Percentiles rank a stretch among this genome's conserved stretches.
Conservation (phyloP, 2,113 vertebrate genomes). For the Murina feae region DNA sequence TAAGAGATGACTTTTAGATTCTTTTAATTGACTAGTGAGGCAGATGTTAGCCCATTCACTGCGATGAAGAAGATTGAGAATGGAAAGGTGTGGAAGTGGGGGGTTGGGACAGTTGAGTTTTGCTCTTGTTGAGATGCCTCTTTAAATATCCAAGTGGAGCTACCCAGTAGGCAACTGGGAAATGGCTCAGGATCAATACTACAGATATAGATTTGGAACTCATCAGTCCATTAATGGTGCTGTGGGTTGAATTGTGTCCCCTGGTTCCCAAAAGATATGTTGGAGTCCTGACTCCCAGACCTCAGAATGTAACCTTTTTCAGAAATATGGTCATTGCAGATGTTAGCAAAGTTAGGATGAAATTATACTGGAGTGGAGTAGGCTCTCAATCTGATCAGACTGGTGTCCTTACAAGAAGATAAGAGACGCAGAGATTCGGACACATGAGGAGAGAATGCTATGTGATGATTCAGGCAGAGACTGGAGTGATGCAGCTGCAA, state of each 20-base stretch:
- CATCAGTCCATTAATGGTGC: background rate
- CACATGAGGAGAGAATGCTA: fast-evolving
- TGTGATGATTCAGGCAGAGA: background rate
- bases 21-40: background rate
- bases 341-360: background rate
- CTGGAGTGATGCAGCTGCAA: background rate
- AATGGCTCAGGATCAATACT: background rate
- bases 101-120: background rate
- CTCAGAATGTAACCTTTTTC: background rate
- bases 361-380: background rate
- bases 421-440: background rate
- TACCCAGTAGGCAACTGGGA: background rate
- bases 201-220: background rate
- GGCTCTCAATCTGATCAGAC: background rate
- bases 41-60: background rate
- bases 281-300: background rate
- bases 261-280: background rate
- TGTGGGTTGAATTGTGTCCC: background rate
- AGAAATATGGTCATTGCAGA: background rate
- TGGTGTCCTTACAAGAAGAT: background rate
- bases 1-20: background rate
- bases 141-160: background rate
- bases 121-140: background rate
- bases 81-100: background rate
- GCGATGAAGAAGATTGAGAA: background rate